Evolutionary conservation across 2,113 vertebrate genomes (phyloP).

Genomic region (Promerops cafer): DNA sequence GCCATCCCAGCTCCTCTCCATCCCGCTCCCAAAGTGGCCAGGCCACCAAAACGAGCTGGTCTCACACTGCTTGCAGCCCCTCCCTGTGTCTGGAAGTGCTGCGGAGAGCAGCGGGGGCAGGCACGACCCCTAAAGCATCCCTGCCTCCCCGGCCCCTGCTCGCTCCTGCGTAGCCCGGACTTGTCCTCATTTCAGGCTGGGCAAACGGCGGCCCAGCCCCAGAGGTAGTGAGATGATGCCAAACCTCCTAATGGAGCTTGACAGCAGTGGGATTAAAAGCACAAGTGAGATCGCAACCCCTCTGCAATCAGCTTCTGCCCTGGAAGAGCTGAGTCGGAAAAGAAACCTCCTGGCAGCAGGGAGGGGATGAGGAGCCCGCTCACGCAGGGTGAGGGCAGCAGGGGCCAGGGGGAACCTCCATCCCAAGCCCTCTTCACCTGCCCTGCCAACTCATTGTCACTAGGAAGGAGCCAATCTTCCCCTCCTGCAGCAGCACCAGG

Average conservation of each 20-base stretch:
- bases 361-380: neutral
- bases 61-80: neutral
- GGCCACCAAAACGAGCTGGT: neutral
- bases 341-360: slow-evolving; percentile 16
- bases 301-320: slow-evolving; percentile 34
- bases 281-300: slow-evolving; percentile 19
- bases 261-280: slow-evolving; percentile 75
- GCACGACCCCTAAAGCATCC: neutral
- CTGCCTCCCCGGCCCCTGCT: neutral
- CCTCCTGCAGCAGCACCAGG: neutral
- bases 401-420: neutral
- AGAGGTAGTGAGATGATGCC: slow-evolving; percentile 65
- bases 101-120: neutral
- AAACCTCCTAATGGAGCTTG: slow-evolving; percentile 74
- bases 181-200: slow-evolving; percentile 59
- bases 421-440: neutral
- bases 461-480: neutral
- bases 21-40: neutral
- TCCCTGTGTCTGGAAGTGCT: neutral
- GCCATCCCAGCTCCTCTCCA: neutral
- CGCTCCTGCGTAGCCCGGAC: neutral
- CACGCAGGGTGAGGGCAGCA: neutral
- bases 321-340: slow-evolving; percentile 65
- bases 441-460: neutral
- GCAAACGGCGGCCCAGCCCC: slow-evolving; percentile 43